These are phyloP conservation scores for Phyllostomus discolor DNA, from an alignment of 2,113 vertebrate species.

Conservation along the genomic window DNA sequence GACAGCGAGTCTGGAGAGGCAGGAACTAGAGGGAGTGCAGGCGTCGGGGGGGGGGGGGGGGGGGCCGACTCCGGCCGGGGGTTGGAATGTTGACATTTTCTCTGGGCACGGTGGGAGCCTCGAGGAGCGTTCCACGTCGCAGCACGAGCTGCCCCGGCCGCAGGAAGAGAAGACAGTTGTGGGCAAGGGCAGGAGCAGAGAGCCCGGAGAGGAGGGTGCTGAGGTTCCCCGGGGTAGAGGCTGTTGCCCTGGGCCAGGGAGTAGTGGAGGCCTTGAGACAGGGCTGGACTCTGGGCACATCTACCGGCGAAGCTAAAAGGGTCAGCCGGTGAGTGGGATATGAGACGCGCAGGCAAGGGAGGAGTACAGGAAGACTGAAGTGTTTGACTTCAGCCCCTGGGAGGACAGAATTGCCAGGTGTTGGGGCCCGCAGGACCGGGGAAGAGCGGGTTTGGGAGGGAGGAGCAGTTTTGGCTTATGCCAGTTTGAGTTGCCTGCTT, in stretches of 20 bases:
- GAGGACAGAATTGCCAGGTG: not conserved
- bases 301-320: not conserved
- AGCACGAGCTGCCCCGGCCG: accelerated
- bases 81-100: not conserved
- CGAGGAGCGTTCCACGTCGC: accelerated
- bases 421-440: not conserved
- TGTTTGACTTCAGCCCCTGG: not conserved
- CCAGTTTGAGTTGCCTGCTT: not conserved
- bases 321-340: not conserved
- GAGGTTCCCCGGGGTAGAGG: too few relatives aligned
- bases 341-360: not conserved
- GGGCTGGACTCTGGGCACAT: not conserved
- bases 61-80: accelerated
- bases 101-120: not conserved
- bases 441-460: not conserved
- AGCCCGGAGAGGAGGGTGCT: not conserved
- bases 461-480: not conserved
- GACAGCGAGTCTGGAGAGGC: not conserved
- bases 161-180: not conserved
- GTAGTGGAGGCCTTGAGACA: not conserved
- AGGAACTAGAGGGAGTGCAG: accelerated
- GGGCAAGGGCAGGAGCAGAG: not conserved
- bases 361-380: not conserved
- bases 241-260: too few relatives aligned
- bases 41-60: too few relatives aligned